A percentile compares a stretch with the other conserved stretches of the same genome.
These are phyloP conservation scores for Physella acuta DNA, from an alignment of 1,140 invertebrate species.

Conservation along the genomic window DNA sequence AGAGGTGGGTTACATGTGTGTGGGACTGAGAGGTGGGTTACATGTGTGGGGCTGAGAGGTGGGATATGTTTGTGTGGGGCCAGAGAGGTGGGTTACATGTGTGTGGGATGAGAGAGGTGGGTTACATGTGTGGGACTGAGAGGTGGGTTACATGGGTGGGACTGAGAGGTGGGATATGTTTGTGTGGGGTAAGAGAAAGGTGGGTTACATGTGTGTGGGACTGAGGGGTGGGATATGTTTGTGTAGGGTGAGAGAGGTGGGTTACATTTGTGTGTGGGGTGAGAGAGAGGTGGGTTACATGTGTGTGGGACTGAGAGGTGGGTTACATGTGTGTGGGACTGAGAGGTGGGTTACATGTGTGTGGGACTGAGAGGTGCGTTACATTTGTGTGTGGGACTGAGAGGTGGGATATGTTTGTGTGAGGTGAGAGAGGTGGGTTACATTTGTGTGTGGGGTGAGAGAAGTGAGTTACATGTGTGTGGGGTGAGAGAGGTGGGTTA, in stretches of 20 bases:
- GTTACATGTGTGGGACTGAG: not conserved
- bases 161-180: not conserved
- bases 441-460: not conserved
- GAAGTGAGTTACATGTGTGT: too few species aligned
- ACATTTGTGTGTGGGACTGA: not conserved
- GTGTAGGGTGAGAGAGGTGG: not conserved
- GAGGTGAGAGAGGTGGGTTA: not conserved
- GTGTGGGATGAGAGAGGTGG: not conserved
- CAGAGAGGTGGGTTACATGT: not conserved
- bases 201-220: not conserved
- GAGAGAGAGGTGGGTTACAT: too few species aligned
- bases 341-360: too few species aligned
- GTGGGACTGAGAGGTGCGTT: not conserved
- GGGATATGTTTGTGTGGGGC: not conserved
- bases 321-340: too few species aligned
- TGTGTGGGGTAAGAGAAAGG: not conserved
- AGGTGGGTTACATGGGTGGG: not conserved
- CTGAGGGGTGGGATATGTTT: not conserved
- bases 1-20: too few species aligned
- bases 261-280: not conserved
- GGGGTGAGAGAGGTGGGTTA: too few species aligned
- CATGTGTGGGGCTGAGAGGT: too few species aligned
- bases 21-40: too few species aligned
- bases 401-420: not conserved
- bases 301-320: too few species aligned